These are phyloP conservation scores for Enteromius thamalakanensis DNA, from an alignment of 2,797 vertebrate species.

Conservation along the genomic window DNA sequence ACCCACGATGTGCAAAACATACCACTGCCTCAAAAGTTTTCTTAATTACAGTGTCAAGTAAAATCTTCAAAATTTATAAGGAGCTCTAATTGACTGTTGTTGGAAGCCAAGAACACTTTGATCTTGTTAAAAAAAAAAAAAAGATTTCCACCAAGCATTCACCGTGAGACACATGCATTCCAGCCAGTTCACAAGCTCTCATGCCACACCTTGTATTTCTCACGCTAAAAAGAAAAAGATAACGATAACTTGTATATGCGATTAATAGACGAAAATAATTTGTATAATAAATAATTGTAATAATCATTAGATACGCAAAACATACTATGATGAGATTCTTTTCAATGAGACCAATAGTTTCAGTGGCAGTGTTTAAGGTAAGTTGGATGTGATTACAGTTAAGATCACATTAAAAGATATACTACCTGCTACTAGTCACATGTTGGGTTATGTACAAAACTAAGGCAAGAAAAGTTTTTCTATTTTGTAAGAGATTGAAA, in stretches of 20 bases:
- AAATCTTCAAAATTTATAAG: slow-evolving; percentile 3
- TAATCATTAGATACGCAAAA: not conserved
- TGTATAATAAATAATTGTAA: no score
- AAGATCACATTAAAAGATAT: not conserved
- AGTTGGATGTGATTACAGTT: not conserved
- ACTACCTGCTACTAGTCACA: not conserved
- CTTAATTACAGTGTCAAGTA: slow-evolving; percentile 10
- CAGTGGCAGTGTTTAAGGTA: not conserved
- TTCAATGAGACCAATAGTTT: not conserved
- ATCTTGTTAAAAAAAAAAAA: not conserved
- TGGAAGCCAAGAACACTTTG: not conserved
- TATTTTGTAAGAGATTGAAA: slow-evolving; percentile 38
- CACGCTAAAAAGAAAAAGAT: no score
- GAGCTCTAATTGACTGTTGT: slow-evolving; percentile 10
- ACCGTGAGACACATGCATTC: no score
- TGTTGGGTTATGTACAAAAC: not conserved
- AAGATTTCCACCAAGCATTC: no score
- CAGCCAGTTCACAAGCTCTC: no score
- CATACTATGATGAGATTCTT: not conserved
- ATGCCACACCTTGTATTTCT: no score
- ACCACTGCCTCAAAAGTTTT: not conserved
- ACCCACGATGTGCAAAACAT: not conserved
- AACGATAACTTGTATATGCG: no score
- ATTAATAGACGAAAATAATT: no score
- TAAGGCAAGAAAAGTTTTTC: not conserved